Base-by-base conservation (phyloP, 1,140 invertebrate genomes). In the Papilio polytes region DNA sequence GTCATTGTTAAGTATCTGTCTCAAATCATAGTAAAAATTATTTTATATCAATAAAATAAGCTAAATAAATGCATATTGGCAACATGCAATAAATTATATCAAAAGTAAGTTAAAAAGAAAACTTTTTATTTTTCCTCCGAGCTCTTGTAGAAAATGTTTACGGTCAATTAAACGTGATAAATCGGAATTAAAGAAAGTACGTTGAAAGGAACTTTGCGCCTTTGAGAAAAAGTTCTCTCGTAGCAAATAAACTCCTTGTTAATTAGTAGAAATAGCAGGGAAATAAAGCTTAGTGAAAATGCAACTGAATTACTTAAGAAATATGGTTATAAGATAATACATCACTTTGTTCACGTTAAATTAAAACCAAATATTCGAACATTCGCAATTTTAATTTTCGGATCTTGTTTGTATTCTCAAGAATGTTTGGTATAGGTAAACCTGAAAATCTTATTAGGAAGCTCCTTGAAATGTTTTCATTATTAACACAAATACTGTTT, bases 81-180 rank as follows among this genome's bases (percentile, higher is more conserved):
- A 70, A 36, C 12, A 15, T 70, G 63, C 63, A 70, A 70, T 63
- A 15, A 63, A 22, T 31, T 70, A 31, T 31, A 36, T 70, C 63
- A 70, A 70, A 70, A 70, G 63, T 70, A 36, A 70, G 26, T 70
- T 31, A 36, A 70, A 70, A 70, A 70, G 31, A 26, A 31, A 36
- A 70, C 31, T 26, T 70, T 70, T 66, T 70, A 18, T 3, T 26
- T 70, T 70, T 31, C 6, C 63, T 26, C 13, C 63, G 63, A 70
- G 63, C 22, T 66, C 63, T 70, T 36, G 63, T 70, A 36, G 63
- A 70, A 70, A 70, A 70, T 70, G 63, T 70, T 70, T 70, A 70
- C 63, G 63, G 63, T 70, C 63, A 70, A 70, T 70, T 70, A 70
- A 70, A 70, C 63, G 63, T 70, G 63, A 70, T 70, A 70, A 70